Evolutionary conservation across 2,888 invertebrate genomes (phyloP), one percentile per base, ranked within the genome.

Genomic region (Eupithecia tripunctaria): DNA sequence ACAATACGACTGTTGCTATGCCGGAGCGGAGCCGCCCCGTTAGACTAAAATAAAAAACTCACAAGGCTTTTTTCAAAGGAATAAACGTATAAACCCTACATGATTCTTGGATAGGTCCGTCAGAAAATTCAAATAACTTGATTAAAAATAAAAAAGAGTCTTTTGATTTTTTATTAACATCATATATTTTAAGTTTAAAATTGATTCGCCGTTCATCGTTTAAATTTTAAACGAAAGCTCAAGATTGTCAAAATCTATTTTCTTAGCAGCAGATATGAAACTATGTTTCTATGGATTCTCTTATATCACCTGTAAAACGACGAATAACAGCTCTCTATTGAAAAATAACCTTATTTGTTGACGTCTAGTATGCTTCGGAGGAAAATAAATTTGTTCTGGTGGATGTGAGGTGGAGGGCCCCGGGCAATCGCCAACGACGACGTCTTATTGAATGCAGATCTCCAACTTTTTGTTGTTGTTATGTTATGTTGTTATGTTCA

Each of bases 341-440:
- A 91, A 92, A 91, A 91, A 92, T 92, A 91, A 88, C 88, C 88
- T 91, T 92, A 91, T 93, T 93, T 93, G 91, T 93, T 93, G 92
- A 92, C 91, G 89, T 92, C 92, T 92, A 89, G 89, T 90, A 83
- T 84, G 87, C 89, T 91, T 85, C 86, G 86, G 89, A 89, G 91
- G 82, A 88, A 91, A 91, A 93, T 93, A 93, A 92, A 93, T 92
- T 90, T 90, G 87, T 84, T 89, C 88, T 84, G 82, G 84, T 87
- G 87, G 87, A 89, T 91, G 89, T 51, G 51, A 51, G 51, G 51
- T 88, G 85, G 85, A 85, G 85, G 86, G 88, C 88, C 85, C 84
- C 84, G 82, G 86, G 86, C 86, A 88, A 84, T 85, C 86, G 84
- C 88, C 86, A 85, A 85, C 86, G 84, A 85, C 43, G 43, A 43